Percentiles rank a stretch among this genome's conserved stretches.
Evolutionary conservation across 1,140 invertebrate species (phyloP).

Genomic region (Phymorhynchus buccinoides): DNA sequence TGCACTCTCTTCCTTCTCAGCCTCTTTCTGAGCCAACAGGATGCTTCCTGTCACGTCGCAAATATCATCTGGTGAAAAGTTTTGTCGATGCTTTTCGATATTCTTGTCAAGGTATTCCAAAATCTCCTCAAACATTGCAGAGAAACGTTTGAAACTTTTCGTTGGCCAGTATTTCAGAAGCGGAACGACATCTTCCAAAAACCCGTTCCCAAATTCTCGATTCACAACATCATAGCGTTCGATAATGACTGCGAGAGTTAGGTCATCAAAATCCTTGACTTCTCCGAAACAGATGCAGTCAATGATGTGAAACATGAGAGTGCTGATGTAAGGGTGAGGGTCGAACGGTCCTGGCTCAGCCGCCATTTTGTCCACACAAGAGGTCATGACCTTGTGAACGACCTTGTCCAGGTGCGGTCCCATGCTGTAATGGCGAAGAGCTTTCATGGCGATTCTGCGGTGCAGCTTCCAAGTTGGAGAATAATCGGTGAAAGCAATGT

Average conservation of each 20-base stretch:
- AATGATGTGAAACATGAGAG: constrained; percentile 15
- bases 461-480: constrained; percentile 10
- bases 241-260: not conserved
- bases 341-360: constrained; percentile 2
- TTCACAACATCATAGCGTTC: not conserved
- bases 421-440: constrained; percentile 7
- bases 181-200: constrained; percentile 4
- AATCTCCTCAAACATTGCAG: not conserved
- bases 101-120: not conserved
- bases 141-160: not conserved
- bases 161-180: constrained; percentile 10
- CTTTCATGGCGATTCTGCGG: not conserved
- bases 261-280: not conserved
- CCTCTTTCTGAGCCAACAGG: not conserved
- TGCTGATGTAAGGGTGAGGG: not conserved
- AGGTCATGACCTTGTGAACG: constrained; percentile 8
- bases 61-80: constrained; percentile 3
- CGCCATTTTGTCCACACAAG: not conserved
- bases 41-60: constrained; percentile 19
- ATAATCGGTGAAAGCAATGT: constrained; percentile 3
- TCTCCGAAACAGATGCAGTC: constrained; percentile 11
- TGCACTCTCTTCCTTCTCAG: not conserved
- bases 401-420: constrained; percentile 3
- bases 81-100: not conserved
- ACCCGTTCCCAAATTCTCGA: not conserved